Evolutionary conservation across 2,113 vertebrate genomes (phyloP).

Genomic region (Zosterops pallidus): DNA sequence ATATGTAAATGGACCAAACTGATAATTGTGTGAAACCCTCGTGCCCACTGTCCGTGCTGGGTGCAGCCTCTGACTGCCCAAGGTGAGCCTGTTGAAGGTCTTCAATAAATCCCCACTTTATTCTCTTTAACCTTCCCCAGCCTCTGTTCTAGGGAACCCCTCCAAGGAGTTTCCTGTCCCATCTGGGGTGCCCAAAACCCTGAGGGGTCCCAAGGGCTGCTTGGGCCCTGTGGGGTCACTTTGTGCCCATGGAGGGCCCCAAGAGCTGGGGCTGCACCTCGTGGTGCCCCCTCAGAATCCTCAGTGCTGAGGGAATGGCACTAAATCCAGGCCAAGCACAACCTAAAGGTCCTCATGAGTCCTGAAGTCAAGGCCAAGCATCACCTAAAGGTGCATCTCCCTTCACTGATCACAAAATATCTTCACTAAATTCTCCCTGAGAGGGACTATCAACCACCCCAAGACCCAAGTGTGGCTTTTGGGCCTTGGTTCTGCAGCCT

Average conservation of each 20-base stretch:
- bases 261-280: background rate
- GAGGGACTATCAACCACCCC: background rate
- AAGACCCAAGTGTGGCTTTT: background rate
- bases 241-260: background rate
- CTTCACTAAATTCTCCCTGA: background rate
- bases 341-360: background rate
- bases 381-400: background rate
- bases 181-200: background rate
- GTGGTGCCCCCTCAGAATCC: background rate
- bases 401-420: background rate
- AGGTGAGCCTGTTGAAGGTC: background rate
- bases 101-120: background rate
- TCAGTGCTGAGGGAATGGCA: rapidly evolving
- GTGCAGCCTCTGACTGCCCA: background rate
- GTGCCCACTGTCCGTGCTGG: background rate
- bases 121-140: background rate
- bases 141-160: rapidly evolving
- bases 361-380: background rate
- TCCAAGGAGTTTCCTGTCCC: background rate
- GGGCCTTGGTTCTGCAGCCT: background rate
- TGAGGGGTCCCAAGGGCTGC: background rate
- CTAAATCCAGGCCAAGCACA: background rate
- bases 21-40: rapidly evolving
- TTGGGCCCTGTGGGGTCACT: background rate
- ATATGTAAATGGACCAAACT: background rate